phyloP scores from a whole-genome alignment of 2,113 vertebrate genomes.

The Hypanus sabinus region DNA sequence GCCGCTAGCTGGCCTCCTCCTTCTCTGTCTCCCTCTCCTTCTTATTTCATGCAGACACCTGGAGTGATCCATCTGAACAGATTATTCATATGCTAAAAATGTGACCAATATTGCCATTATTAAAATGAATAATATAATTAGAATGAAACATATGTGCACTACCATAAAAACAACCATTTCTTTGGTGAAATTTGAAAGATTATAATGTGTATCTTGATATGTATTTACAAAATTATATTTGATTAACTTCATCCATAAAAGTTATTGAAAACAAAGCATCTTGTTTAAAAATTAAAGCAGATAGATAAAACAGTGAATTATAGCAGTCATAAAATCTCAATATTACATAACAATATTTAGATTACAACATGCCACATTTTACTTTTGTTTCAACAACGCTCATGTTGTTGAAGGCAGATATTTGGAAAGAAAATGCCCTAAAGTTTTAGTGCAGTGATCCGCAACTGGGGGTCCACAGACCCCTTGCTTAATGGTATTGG shows the following conservation, averaged over 20 bases:
- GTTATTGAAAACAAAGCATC: neutral
- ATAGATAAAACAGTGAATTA: neutral
- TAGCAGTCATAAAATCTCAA: neutral
- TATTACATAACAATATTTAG: neutral
- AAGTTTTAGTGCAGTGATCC: neutral
- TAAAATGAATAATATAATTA: conserved; percentile 38
- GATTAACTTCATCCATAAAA: neutral
- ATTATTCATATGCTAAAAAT: conserved; percentile 35
- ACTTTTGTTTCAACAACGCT: neutral
- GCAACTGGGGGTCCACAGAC: too few species aligned
- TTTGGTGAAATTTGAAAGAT: neutral
- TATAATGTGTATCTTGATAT: neutral
- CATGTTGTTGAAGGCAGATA: neutral
- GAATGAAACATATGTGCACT: neutral
- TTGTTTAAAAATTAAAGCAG: conserved; percentile 8
- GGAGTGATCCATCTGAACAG: conserved; percentile 34
- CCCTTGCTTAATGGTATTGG: too few species aligned
- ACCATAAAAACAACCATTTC: neutral
- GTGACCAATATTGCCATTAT: conserved; percentile 38
- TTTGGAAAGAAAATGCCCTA: neutral
- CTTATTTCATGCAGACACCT: conserved; percentile 42
- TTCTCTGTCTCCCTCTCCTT: conserved; percentile 22
- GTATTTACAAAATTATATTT: neutral
- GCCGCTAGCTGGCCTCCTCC: conserved; percentile 24
- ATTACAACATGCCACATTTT: neutral